phyloP scores from a whole-genome alignment of 2,113 vertebrate genomes.

The Caloenas nicobarica region DNA sequence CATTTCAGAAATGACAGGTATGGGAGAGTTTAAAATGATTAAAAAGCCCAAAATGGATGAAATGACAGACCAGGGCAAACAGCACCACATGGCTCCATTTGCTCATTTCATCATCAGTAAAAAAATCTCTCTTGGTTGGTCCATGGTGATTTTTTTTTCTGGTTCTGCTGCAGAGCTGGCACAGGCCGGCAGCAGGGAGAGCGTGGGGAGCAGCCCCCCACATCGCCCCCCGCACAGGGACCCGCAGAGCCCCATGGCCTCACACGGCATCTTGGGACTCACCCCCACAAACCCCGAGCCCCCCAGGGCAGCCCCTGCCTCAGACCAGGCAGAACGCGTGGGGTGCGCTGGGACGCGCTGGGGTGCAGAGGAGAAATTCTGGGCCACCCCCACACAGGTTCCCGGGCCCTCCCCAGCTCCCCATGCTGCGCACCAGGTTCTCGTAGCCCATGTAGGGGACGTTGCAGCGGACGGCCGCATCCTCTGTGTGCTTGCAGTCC shows the following conservation, averaged over 20 bases:
- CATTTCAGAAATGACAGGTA: neutral
- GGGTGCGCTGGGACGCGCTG: neutral
- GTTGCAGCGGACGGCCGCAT: conserved; percentile 87
- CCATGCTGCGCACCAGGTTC: conserved; percentile 73
- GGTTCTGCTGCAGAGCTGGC: neutral
- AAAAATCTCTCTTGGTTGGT: neutral
- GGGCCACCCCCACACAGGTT: accelerated
- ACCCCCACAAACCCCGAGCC: neutral
- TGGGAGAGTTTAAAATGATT: neutral
- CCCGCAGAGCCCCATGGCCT: neutral
- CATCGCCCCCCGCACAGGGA: neutral
- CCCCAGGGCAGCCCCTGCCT: neutral
- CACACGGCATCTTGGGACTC: neutral
- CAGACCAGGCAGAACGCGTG: neutral
- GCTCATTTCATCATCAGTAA: neutral
- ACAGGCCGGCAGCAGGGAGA: neutral
- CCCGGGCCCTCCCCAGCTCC: neutral
- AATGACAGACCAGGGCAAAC: neutral
- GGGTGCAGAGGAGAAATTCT: neutral
- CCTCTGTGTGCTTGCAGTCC: conserved; percentile 89
- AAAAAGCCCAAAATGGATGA: neutral
- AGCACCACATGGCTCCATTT: accelerated
- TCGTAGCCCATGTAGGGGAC: conserved; percentile 90
- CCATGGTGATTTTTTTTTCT: neutral
- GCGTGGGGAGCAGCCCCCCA: neutral